Base-by-base conservation (phyloP, 2,888 invertebrate genomes). In the Agrochola circellaris region DNA sequence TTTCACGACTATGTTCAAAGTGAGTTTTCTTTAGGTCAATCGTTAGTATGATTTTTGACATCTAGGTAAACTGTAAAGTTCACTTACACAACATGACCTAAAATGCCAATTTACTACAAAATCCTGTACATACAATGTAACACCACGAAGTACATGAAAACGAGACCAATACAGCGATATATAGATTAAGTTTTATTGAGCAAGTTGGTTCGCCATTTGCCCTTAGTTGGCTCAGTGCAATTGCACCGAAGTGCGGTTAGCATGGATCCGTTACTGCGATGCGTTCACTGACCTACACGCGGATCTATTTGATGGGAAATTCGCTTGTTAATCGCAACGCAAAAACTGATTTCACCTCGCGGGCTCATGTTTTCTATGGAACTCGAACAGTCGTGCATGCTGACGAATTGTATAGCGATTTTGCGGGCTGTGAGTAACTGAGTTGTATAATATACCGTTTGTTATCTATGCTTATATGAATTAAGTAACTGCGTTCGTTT, bases 221-320 rank as follows among this genome's bases (percentile, higher is more conserved):
- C 88, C 88, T 84, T 89, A 88, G 81, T 58, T 17, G 84, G 79
- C 69, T 76, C 4, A 65, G 79, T 79, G 79, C 79, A 80, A 84
- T 74, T 84, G 86, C 83, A 80, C 74, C 76, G 66, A 70, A 68
- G 83, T 87, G 87, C 87, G 84, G 85, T 86, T 87, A 77, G 70
- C 79, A 42, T 82, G 79, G 82, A 85, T 84, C 88, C 87, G 88
- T 88, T 89, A 90, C 79, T 60, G 73, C 75, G 81, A 82, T 82
- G 86, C 90, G 93, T 91, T 92, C 93, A 91, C 82, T 92, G 93
- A 93, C 92, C 93, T 87, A 89, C 82, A 90, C 91, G 81, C 91
- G 91, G 91, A 91, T 89, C 84, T 89, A 87, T 89, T 86, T 89
- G 88, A 90, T 92, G 90, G 91, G 92, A 92, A 93, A 92, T 92